Percentiles rank a stretch among this genome's conserved stretches.
These are phyloP conservation scores for Chanos chanos DNA, from an alignment of 2,797 vertebrate species.

Conservation along the genomic window DNA sequence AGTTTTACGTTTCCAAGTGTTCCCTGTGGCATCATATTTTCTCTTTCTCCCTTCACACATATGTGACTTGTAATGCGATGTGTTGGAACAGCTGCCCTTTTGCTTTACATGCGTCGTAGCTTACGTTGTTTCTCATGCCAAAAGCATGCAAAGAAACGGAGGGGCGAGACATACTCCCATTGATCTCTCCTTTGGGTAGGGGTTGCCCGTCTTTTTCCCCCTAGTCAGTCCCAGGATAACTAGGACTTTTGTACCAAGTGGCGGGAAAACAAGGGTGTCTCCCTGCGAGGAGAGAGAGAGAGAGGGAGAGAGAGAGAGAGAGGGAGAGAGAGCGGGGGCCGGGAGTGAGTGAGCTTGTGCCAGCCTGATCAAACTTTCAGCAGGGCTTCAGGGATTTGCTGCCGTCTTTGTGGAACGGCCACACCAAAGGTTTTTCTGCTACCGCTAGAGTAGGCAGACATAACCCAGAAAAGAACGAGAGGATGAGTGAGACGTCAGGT, in stretches of 20 bases:
- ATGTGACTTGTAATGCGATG: constrained; percentile 14
- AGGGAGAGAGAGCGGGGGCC: too few species aligned
- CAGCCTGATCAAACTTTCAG: too few species aligned
- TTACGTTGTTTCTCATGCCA: constrained; percentile 1
- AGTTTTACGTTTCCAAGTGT: constrained; percentile 10
- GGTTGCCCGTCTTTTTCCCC: constrained; percentile 1
- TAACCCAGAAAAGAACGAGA: too few species aligned
- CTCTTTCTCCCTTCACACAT: not conserved
- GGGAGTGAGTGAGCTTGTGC: too few species aligned
- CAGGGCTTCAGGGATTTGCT: too few species aligned
- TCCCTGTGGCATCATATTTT: constrained; percentile 15
- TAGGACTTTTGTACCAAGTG: constrained; percentile 44
- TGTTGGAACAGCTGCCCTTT: constrained; percentile 22
- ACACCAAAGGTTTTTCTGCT: too few species aligned
- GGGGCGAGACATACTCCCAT: constrained; percentile 2
- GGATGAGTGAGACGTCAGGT: too few species aligned
- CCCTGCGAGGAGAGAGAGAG: not conserved
- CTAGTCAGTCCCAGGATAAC: constrained; percentile 51
- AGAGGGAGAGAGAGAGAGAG: too few species aligned
- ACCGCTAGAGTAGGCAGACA: too few species aligned
- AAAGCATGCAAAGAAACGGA: not conserved
- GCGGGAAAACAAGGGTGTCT: not conserved
- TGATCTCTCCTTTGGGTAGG: constrained; percentile 28
- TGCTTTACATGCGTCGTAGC: too few species aligned
- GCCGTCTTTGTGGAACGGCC: too few species aligned